Evolutionary conservation across 2,113 vertebrate species (phyloP), one percentile per base, ranked within the genome.

Genomic region (Ceyx margarethae): DNA sequence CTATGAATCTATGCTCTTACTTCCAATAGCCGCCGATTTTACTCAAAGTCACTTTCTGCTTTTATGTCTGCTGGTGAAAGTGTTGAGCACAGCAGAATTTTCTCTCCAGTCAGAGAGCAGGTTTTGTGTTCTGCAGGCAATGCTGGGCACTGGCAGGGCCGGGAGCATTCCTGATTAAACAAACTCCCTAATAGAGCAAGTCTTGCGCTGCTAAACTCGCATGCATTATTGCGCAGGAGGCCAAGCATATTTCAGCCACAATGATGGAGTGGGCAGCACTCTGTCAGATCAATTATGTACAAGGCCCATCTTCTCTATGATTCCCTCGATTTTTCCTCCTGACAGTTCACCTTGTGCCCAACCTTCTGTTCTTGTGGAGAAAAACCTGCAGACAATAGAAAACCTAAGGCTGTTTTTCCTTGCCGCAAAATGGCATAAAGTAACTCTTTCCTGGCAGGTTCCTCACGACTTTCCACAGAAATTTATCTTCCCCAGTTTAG

Each of bases 221-320:
- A 96, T 95, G 94, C 92, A 73, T 91, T 95, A 93, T 90, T 95
- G 79, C 68, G 2, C 67, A 94, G 95, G 94, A 96, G 81, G 94
- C 90, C 57, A 85, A 93, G 85, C 66, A 48, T 95, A 94, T 96
- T 97, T 97, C 96, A 97, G 96, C 92, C 89, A 91, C 71, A 26
- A 81, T 85, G 95, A 96, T 85, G 85, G 93, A 95, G 92, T 96
- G 94, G 97, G 95, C 95, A 94, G 95, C 89, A 71, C 90, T 96
- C 94, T 98, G 97, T 98, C 97, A 97, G 94, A 97, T 98, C 96
- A 97, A 97, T 98, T 97, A 97, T 97, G 97, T 95, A 96, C 88
- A 86, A 93, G 93, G 87, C 91, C 94, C 91, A 85, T 98, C 97
- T 97, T 97, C 96, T 96, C 91, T 73, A 94, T 93, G 94, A 96